phyloP scores from a whole-genome alignment of 1,140 invertebrate species.

The Reticulitermes speratus region DNA sequence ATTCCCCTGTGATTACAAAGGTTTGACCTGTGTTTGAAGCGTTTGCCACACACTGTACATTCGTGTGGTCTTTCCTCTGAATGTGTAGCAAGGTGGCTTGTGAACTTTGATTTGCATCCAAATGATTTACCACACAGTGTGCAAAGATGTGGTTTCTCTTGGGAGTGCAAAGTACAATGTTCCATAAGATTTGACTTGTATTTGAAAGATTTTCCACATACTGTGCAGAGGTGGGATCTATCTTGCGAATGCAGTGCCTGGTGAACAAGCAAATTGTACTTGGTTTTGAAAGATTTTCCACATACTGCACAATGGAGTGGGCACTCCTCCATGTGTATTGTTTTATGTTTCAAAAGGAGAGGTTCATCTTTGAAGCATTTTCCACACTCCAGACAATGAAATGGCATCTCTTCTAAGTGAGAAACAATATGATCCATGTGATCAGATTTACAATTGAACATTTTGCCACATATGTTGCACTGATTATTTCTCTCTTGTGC shows the following conservation, averaged over 20 bases:
- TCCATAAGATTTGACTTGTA: not conserved
- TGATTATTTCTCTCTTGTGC: conserved; percentile 40
- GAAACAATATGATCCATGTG: conserved; percentile 35
- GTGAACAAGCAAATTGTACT: not conserved
- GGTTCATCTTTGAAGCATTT: conserved; percentile 30
- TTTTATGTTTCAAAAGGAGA: conserved; percentile 35
- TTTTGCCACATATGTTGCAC: conserved; percentile 44
- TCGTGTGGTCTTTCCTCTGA: conserved; percentile 40
- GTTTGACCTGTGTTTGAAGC: conserved; percentile 39
- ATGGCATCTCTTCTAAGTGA: conserved; percentile 19
- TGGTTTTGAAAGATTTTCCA: conserved; percentile 49
- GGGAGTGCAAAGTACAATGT: not conserved
- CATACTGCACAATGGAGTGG: conserved; percentile 64
- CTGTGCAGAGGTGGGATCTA: conserved; percentile 19
- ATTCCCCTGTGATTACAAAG: conserved; percentile 35
- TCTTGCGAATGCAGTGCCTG: not conserved
- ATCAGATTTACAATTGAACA: conserved; percentile 39
- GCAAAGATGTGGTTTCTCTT: not conserved
- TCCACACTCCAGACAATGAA: conserved; percentile 31
- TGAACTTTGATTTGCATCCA: conserved; percentile 8
- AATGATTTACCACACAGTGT: conserved; percentile 20
- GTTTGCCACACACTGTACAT: conserved; percentile 44
- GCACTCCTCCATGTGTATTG: conserved; percentile 56
- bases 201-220: conserved; percentile 34
- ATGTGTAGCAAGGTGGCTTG: conserved; percentile 38